Base-by-base conservation (phyloP, 1,140 invertebrate species). In the Mesaphorura yosii region DNA sequence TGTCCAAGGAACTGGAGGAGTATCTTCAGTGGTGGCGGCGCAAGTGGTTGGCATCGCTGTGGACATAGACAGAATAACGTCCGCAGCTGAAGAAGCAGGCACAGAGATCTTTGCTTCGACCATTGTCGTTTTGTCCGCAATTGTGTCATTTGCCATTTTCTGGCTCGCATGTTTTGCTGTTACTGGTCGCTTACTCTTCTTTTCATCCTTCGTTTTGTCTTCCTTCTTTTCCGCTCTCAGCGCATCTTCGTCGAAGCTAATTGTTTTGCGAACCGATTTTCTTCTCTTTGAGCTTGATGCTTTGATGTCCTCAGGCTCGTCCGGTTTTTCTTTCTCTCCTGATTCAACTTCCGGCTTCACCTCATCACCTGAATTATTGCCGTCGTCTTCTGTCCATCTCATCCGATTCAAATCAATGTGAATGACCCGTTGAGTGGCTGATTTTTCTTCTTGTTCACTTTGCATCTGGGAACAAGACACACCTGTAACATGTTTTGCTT, bases 241-340 rank as follows among this genome's bases (percentile, higher is more conserved):
- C 27, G 52, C n/a, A 23, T 57, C 44, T 17, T 57, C 55, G 39
- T 57, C 55, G 42, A 58, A 53, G 34, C 56, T 53, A 37, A 47
- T 47, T 17, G 41, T 54, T 50, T 53, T 51, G 23, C 48, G 37
- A 17, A 53, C 31, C 27, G 22, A 28, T n/a, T 42, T 25, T 17
- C 39, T 38, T 37, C 39, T 44, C 15, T 20, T 25, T n/a, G n/a
- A n/a, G n/a, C n/a, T n/a, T n/a, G n/a, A n/a, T n/a, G n/a, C n/a
- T n/a, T n/a, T n/a, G n/a, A n/a, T n/a, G n/a, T n/a, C n/a, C n/a
- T n/a, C n/a, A n/a, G n/a, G n/a, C n/a, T n/a, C n/a, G n/a, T n/a
- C n/a, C 6, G 29, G 29, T n/a, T 40, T 41, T 12, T 6, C n/a
- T 19, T 51, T 12, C 12, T 3, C 5, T 15, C 6, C 6, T 41